Conservation (phyloP, 2,888 invertebrate species). For the Piscicola geometra region DNA sequence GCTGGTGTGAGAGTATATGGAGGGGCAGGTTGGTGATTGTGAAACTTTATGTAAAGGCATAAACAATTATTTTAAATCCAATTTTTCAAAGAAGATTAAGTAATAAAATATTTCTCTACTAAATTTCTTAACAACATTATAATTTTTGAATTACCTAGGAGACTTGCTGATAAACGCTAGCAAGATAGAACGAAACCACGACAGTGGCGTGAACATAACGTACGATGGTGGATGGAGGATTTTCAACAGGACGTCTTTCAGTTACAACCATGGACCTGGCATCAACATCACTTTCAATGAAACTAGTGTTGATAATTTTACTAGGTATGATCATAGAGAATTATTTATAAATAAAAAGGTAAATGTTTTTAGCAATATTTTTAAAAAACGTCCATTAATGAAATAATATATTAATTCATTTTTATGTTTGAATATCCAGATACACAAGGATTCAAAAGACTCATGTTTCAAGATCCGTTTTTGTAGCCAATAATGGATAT, state of each 20-base stretch:
- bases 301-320: constrained; percentile 51
- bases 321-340: constrained; percentile 41
- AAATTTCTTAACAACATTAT: not conserved
- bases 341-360: not conserved
- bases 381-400: no score
- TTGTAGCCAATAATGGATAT: constrained; percentile 78
- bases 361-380: not conserved
- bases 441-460: constrained; percentile 40
- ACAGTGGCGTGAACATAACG: constrained; percentile 81
- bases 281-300: constrained; percentile 46
- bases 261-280: constrained; percentile 75
- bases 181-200: constrained; percentile 73
- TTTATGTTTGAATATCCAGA: not conserved
- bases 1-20: constrained; percentile 82
- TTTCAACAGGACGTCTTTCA: constrained; percentile 77
- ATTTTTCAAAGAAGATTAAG: not conserved
- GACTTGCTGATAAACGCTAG: constrained; percentile 89
- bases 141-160: constrained; percentile 61
- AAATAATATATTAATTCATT: no score
- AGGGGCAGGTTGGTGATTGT: constrained; percentile 63
- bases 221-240: constrained; percentile 90
- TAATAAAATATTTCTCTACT: not conserved
- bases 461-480: constrained; percentile 65
- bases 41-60: not conserved
- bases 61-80: not conserved